Evolutionary conservation across 2,797 vertebrate species (phyloP), one percentile per base, ranked within the genome.

Genomic region (Melanogrammus aeglefinus): DNA sequence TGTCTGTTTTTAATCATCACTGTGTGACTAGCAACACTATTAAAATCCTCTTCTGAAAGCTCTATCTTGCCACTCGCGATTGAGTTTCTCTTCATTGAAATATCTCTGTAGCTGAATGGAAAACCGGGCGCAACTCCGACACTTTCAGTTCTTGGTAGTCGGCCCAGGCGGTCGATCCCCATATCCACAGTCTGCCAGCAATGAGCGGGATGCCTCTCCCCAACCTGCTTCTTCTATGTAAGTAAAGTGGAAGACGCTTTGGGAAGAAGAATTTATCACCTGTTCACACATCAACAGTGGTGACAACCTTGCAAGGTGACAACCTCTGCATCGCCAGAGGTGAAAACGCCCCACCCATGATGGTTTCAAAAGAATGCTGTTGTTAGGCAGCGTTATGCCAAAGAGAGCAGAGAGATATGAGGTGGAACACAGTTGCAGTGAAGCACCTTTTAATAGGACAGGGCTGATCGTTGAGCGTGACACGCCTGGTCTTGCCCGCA

Each of bases 391-490:
- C 16, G 10, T 44, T 16, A 44, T 44, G 41, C 41, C 16, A 51
- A 16, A n/a, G 6, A 63, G 47, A 51, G 1, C 66, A 10, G n/a
- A 9, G 24, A 70, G 24, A 24, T 24, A 8, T 2, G 6, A 16
- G 69, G 27, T 31, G 27, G 29, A 72, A 71, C 27, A 33, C 70
- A 72, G 33, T 72, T 7, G 69, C 69, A 33, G 69, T 2, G 44
- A 72, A 66, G 57, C 70, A 92, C 95, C 92, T 91, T 51, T 87
- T 86, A 79, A 97, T 88, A 0, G 87, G 93, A 83, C 97, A 99
- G 38, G 92, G 82, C 8, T 95, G 92, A 1, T 94, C 94, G 0
- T 96, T 96, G 79, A 99, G 86, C 27, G 88, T 94, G 87, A 99
- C 96, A 35, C 2, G 93, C 85, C 94, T 93, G 76, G 88, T 95